phyloP scores from a whole-genome alignment of 2,888 invertebrate species.

The Dicyrtomina minuta region DNA sequence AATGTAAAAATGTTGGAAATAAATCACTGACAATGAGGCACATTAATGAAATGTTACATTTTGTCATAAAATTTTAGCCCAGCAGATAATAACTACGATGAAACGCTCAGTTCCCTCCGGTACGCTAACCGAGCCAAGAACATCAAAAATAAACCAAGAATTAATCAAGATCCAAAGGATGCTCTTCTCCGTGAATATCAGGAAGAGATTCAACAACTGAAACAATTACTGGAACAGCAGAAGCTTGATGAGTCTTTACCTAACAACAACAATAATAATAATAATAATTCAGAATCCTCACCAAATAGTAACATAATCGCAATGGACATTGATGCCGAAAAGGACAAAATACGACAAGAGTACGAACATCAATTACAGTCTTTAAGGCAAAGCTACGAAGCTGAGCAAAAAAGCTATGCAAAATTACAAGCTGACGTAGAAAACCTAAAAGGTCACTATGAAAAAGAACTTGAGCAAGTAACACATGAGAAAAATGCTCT shows the following conservation, averaged over 20 bases:
- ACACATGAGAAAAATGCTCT: slow-evolving; percentile 42
- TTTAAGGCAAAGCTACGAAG: slow-evolving; percentile 62
- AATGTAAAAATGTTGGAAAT: neutral
- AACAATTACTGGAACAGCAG: slow-evolving; percentile 59
- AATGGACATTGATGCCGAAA: slow-evolving; percentile 54
- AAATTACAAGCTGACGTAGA: slow-evolving; percentile 65
- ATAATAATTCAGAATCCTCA: neutral
- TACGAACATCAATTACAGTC: slow-evolving; percentile 60
- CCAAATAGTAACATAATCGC: neutral
- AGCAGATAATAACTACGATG: slow-evolving; percentile 78
- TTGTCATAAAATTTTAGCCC: too few species aligned
- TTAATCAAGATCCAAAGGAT: slow-evolving; percentile 82
- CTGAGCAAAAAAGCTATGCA: slow-evolving; percentile 63
- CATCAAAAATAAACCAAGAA: slow-evolving; percentile 78
- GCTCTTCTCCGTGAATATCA: slow-evolving; percentile 81
- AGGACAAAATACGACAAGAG: slow-evolving; percentile 59
- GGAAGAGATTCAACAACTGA: slow-evolving; percentile 74
- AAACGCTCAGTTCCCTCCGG: slow-evolving; percentile 76
- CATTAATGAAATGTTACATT: neutral
- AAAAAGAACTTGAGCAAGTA: slow-evolving; percentile 58
- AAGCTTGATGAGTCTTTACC: slow-evolving; percentile 22
- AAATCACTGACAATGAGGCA: too few species aligned
- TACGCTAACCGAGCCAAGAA: slow-evolving; percentile 85
- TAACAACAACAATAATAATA: neutral
- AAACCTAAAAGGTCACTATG: slow-evolving; percentile 62